Base-by-base conservation (phyloP, 64 coral and sea anemone genomes). In the Dendronephthya gigantea region DNA sequence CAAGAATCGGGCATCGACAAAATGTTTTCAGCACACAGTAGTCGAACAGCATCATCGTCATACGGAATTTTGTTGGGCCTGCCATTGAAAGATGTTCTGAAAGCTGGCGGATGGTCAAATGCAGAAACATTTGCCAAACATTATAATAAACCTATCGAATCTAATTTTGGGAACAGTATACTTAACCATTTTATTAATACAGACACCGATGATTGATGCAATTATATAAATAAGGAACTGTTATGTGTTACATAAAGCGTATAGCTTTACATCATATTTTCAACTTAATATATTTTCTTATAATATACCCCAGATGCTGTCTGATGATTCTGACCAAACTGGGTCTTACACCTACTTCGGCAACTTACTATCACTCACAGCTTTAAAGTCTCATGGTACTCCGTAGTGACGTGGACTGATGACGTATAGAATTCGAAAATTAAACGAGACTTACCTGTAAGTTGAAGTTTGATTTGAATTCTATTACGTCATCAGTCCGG, bases 331-430 rank as follows among this genome's bases (percentile, higher is more conserved):
- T n/a, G n/a, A n/a, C n/a, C n/a, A n/a, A n/a, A n/a, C n/a, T n/a
- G n/a, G n/a, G n/a, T n/a, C n/a, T n/a, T n/a, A n/a, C n/a, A n/a
- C n/a, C n/a, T n/a, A 45, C 41, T 45, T 45, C 4, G 41, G 41
- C 41, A 66, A 66, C 58, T 66, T 66, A 30, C 58, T 66, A 17
- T n/a, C 29, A 66, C 58, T 66, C 58, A 30, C 58, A 30, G 19
- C 58, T 66, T 66, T 66, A 30, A 66, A 66, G 29, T 66, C 58
- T n/a, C n/a, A n/a, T n/a, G n/a, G n/a, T n/a, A 66, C 58, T 66
- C 58, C 58, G 58, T 66, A 66, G 58, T 66, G 58, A 66, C 58
- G 58, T 66, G 22, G 58, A 66, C 58, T 66, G 58, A 66, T 66
- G 58, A 66, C 58, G 58, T 66, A 66, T 66, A 66, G 58, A 66